A percentile compares a stretch with the other conserved stretches of the same genome.
Evolutionary conservation across 2,888 invertebrate genomes (phyloP).

Genomic region (Gymnosoma rotundatum): DNA sequence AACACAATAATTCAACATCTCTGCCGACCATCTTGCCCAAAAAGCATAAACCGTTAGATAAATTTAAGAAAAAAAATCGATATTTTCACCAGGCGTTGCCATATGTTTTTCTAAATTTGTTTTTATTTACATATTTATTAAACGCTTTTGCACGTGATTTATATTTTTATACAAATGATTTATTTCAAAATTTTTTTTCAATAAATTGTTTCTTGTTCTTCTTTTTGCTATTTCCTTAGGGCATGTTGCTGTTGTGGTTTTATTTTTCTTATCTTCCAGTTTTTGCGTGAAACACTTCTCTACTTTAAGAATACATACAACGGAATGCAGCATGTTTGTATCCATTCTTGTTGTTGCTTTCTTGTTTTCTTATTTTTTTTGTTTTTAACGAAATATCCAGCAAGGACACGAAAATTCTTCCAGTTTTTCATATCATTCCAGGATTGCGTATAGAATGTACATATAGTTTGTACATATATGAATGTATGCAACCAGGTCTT

Average conservation of each 20-base stretch:
- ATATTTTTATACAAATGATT: slow-evolving; percentile 9
- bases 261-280: slow-evolving; percentile 45
- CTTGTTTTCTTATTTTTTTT: slow-evolving; percentile 2
- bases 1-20: slow-evolving; percentile 26
- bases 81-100: slow-evolving; percentile 72
- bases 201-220: slow-evolving; percentile 16
- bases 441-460: slow-evolving; percentile 55
- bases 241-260: slow-evolving; percentile 44
- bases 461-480: slow-evolving; percentile 1
- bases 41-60: slow-evolving; percentile 48
- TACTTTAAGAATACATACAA: slow-evolving; percentile 64
- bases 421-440: slow-evolving; percentile 68
- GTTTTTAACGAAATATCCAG: slow-evolving; percentile 56
- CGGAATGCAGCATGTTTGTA: slow-evolving; percentile 67
- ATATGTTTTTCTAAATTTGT: slow-evolving; percentile 30
- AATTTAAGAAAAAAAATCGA: slow-evolving; percentile 77
- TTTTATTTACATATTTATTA: slow-evolving; percentile 22
- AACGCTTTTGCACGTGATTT: slow-evolving; percentile 18
- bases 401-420: slow-evolving; percentile 70
- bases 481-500: slow-evolving; percentile 2
- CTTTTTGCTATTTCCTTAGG: slow-evolving; percentile 12
- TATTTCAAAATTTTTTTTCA: slow-evolving; percentile 3
- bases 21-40: slow-evolving; percentile 43
- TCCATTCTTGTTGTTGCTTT: slow-evolving; percentile 39
- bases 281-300: slow-evolving; percentile 63